Evolutionary conservation across 1,140 invertebrate genomes (phyloP), one percentile per base, ranked within the genome.

Genomic region (Procambarus virginalis): DNA sequence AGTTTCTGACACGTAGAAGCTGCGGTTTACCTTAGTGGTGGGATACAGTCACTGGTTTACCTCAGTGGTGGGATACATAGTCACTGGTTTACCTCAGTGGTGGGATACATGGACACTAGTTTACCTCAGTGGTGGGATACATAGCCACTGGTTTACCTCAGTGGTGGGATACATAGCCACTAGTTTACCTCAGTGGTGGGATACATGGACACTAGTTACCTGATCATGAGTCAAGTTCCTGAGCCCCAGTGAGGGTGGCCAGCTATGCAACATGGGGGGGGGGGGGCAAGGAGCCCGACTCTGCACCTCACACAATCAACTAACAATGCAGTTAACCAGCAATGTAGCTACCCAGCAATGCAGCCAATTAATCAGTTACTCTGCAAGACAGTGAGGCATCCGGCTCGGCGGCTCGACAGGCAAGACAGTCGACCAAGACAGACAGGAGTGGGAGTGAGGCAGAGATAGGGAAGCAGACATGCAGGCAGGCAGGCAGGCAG

Each of bases 351-450:
- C 79, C 60, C 79, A 60, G 79, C 79, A 81, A 60, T 81, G 51
- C 48, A 64, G 58, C 60, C 80, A 82, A 82, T 82, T 82, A 82
- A 82, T 82, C 80, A 82, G 68, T 82, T 82, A 82, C 80, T 82
- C 80, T 64, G 48, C 79, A 82, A 82, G 80, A 82, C 80, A 82
- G 22, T 82, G 58, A 45, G 80, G 68, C 80, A 10, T 82, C 60
- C 22, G 60, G 46, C 17, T 64, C 51, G 60, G 83, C 10, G 6
- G 83, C 58, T 20, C 49, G 68, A 75, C 70, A 60, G 70, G n/a
- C 64, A 60, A 58, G 68, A 75, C 64, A 46, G n/a, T n/a, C 20
- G 14, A 73, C 70, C 17, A 49, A 73, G 60, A 22, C 6, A 55
- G 60, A 75, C n/a, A 84, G 48, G 46, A 34, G 34, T 34, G 12